A percentile compares a stretch with the other conserved stretches of the same genome.
These are phyloP conservation scores for Budorcas taxicolor DNA, from an alignment of 2,113 vertebrate species.

Conservation along the genomic window DNA sequence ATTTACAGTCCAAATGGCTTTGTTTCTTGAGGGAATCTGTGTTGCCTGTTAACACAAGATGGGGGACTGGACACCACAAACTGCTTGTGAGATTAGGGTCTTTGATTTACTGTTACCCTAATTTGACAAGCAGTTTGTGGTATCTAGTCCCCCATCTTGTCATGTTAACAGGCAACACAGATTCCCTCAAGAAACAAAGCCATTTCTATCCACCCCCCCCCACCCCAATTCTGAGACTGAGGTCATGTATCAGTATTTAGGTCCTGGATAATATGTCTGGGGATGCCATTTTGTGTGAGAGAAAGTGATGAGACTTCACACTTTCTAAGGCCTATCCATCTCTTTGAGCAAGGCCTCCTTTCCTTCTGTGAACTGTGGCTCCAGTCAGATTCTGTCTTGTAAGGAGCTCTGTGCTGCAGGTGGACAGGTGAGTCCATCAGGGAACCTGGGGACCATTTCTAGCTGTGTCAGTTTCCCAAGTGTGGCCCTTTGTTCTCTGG, in stretches of 20 bases:
- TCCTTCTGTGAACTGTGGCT: not conserved
- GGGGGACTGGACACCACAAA: fast-evolving
- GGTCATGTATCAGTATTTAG: not conserved
- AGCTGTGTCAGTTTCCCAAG: not conserved
- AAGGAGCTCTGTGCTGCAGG: not conserved
- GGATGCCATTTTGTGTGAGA: not conserved
- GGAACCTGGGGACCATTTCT: not conserved
- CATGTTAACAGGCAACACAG: not conserved
- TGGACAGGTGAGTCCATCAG: too few species aligned
- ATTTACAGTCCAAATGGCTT: not conserved
- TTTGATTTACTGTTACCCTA: not conserved
- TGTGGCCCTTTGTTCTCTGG: not conserved
- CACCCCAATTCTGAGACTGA: not conserved
- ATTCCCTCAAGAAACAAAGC: not conserved
- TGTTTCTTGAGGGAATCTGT: not conserved
- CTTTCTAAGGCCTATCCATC: not conserved
- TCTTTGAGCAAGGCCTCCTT: not conserved
- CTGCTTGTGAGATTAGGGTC: not conserved
- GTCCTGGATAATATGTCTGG: not conserved
- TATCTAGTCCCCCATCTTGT: fast-evolving
- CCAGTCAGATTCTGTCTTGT: not conserved
- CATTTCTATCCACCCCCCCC: fast-evolving
- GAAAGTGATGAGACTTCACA: not conserved
- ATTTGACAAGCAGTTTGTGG: not conserved
- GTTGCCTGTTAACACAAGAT: not conserved